These are phyloP conservation scores for Dinocampus coccinellae DNA, from an alignment of 2,888 invertebrate species.

Conservation along the genomic window DNA sequence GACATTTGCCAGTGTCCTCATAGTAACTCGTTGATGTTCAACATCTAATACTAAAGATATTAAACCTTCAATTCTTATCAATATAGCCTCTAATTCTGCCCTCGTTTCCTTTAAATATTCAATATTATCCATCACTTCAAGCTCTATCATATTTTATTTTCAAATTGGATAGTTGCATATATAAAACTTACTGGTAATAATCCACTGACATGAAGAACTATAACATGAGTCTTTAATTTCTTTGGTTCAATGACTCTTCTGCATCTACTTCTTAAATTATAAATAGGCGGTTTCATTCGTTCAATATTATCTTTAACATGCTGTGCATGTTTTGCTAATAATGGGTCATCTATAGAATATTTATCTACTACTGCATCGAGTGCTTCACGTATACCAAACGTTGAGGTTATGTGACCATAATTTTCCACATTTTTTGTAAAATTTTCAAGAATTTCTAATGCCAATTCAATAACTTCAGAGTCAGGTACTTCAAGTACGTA, in stretches of 20 bases:
- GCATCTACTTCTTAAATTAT: slow-evolving; percentile 66
- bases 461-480: slow-evolving; percentile 58
- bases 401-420: slow-evolving; percentile 66
- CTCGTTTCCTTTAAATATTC: slow-evolving; percentile 60
- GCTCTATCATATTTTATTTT: not conserved
- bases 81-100: slow-evolving; percentile 64
- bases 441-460: slow-evolving; percentile 63
- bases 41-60: slow-evolving; percentile 68
- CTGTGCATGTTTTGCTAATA: slow-evolving; percentile 61
- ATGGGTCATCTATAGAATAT: slow-evolving; percentile 58
- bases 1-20: slow-evolving; percentile 66
- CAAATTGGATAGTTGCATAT: not conserved
- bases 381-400: slow-evolving; percentile 65
- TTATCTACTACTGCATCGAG: slow-evolving; percentile 64
- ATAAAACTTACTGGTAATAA: slow-evolving; percentile 60
- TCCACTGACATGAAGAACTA: slow-evolving; percentile 64
- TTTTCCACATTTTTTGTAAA: slow-evolving; percentile 66
- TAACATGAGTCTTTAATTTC: slow-evolving; percentile 64
- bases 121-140: not conserved
- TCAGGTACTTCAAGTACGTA: slow-evolving; percentile 64
- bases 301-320: slow-evolving; percentile 64
- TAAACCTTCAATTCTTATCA: slow-evolving; percentile 67
- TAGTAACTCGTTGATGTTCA: slow-evolving; percentile 68
- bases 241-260: slow-evolving; percentile 66
- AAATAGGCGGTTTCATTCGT: slow-evolving; percentile 67